phyloP scores from a whole-genome alignment of 1,140 invertebrate genomes.

The Ceratosolen fusciceps region DNA sequence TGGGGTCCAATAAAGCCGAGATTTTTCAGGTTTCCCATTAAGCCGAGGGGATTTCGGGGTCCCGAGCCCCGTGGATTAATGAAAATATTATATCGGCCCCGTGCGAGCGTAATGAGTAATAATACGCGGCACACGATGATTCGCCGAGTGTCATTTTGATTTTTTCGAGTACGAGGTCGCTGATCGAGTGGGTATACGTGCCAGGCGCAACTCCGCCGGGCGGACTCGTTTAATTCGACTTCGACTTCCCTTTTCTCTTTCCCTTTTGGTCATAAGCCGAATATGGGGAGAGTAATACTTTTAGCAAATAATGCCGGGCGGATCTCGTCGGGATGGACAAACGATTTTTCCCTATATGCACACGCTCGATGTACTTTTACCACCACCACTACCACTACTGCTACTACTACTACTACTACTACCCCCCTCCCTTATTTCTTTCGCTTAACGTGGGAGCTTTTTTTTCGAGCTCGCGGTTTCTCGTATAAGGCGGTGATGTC shows the following conservation, averaged over 20 bases:
- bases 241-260: too few species aligned
- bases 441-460: background rate
- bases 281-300: background rate
- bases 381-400: too few species aligned
- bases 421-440: too few species aligned
- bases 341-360: background rate
- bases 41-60: background rate
- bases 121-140: background rate
- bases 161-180: too few species aligned
- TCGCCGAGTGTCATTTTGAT: too few species aligned
- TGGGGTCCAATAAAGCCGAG: background rate
- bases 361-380: background rate
- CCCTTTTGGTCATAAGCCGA: too few species aligned
- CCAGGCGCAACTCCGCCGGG: too few species aligned
- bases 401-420: too few species aligned
- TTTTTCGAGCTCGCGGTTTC: background rate
- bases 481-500: background rate
- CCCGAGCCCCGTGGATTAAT: background rate
- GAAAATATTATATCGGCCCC: background rate
- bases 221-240: too few species aligned
- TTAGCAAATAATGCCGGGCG: slow-evolving; percentile 1
- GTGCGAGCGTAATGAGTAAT: background rate
- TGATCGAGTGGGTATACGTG: too few species aligned
- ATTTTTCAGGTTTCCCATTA: background rate
- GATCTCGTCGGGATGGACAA: background rate